A percentile compares a stretch with the other conserved stretches of the same genome.
These are phyloP conservation scores for Dolichallabes microphthalmus DNA, from an alignment of 2,113 vertebrate species.

Conservation along the genomic window DNA sequence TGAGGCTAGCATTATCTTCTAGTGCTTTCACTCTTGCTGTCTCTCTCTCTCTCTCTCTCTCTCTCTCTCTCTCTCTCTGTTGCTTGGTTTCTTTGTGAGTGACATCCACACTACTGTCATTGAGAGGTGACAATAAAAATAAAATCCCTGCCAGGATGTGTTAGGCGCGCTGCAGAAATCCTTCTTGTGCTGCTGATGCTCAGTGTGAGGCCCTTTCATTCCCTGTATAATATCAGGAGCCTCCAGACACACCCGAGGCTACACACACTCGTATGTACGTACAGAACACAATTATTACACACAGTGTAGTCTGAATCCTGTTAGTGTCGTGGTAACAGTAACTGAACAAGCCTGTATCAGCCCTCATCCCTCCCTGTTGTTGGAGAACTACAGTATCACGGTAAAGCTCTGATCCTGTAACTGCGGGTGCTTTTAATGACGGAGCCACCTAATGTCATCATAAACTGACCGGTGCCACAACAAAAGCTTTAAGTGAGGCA, in stretches of 20 bases:
- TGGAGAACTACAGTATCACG: not conserved
- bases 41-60: not conserved
- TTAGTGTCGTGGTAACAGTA: not conserved
- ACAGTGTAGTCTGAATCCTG: not conserved
- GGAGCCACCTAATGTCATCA: not conserved
- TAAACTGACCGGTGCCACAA: not conserved
- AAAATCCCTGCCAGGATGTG: constrained; percentile 84
- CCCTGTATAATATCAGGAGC: not conserved
- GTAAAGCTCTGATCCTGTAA: not conserved
- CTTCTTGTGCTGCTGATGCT: constrained; percentile 60
- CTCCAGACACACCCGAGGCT: constrained; percentile 21
- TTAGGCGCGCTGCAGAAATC: constrained; percentile 79
- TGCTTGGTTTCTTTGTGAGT: constrained; percentile 66
- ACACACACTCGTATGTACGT: not conserved
- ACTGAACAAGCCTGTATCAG: not conserved
- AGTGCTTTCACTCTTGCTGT: not conserved
- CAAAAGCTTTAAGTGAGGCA: not conserved
- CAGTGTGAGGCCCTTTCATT: constrained; percentile 18
- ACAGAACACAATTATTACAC: not conserved
- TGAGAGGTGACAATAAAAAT: constrained; percentile 73
- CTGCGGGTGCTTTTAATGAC: not conserved
- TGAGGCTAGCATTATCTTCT: too few species aligned
- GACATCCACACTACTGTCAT: constrained; percentile 90
- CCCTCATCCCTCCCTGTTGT: not conserved
- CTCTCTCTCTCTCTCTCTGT: not conserved